Evolutionary conservation across 2,797 vertebrate species (phyloP).

Genomic region (Echiichthys vipera): DNA sequence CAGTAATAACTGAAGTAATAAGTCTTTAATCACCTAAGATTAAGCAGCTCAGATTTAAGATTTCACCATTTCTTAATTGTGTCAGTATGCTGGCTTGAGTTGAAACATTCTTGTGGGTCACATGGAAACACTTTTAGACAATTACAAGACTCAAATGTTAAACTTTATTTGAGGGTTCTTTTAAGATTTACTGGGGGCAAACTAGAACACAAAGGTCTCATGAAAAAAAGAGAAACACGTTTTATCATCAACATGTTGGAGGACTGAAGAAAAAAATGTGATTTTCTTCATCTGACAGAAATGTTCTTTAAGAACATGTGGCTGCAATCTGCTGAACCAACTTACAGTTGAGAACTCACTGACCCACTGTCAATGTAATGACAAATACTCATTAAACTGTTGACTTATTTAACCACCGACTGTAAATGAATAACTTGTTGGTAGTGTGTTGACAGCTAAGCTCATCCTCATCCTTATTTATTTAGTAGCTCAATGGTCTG

Average conservation of each 20-base stretch:
- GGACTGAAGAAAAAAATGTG: background rate
- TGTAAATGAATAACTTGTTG: background rate
- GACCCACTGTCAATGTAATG: background rate
- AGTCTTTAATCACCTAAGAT: background rate
- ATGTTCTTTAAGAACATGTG: slow-evolving; percentile 9
- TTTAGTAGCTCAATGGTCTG: background rate
- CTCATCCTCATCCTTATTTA: background rate
- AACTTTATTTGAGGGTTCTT: too few species aligned
- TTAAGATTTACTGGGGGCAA: slow-evolving; percentile 1
- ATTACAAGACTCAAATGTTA: too few species aligned
- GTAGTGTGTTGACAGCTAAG: background rate
- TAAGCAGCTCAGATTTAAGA: background rate
- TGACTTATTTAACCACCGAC: background rate
- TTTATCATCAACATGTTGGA: slow-evolving; percentile 1
- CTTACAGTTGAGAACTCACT: background rate
- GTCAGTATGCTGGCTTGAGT: background rate
- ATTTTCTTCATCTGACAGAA: background rate
- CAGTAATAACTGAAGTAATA: background rate
- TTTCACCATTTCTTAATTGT: background rate
- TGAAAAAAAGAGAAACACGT: background rate
- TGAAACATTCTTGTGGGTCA: background rate
- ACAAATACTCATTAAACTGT: background rate
- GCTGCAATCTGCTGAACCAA: background rate
- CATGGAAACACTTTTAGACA: background rate
- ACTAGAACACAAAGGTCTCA: background rate